Evolutionary conservation across 2,888 invertebrate species (phyloP).

Genomic region (Nomada goodeniana): DNA sequence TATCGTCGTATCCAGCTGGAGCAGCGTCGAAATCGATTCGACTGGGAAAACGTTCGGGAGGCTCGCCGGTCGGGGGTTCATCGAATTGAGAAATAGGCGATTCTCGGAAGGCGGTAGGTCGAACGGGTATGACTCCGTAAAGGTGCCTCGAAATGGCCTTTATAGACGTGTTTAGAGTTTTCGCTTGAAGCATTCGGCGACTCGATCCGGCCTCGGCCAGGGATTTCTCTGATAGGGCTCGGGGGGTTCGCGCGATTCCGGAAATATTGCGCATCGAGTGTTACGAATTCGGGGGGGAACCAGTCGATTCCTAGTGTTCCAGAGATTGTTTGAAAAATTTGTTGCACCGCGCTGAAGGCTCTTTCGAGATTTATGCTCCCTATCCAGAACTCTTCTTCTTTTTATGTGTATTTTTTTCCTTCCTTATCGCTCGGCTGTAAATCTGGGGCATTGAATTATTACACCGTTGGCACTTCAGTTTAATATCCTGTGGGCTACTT

Average conservation of each 20-base stretch:
- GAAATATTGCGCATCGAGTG: neutral
- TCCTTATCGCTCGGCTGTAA: constrained; percentile 20
- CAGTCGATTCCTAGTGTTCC: too few species aligned
- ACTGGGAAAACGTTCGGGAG: neutral
- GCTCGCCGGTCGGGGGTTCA: neutral
- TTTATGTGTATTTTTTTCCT: constrained; percentile 12
- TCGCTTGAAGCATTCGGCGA: neutral
- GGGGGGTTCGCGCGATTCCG: neutral
- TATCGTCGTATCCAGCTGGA: neutral
- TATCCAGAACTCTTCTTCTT: constrained; percentile 6
- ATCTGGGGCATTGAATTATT: constrained; percentile 28
- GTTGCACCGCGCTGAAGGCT: neutral
- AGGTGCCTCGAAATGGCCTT: constrained; percentile 15
- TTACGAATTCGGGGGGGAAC: neutral
- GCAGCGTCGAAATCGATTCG: neutral
- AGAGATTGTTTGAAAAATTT: neutral
- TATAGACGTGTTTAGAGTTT: neutral
- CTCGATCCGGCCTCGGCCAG: neutral
- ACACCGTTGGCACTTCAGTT: constrained; percentile 14
- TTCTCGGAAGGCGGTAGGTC: constrained; percentile 5
- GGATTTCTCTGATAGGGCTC: neutral
- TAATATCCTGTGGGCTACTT: constrained; percentile 8
- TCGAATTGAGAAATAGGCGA: constrained; percentile 19
- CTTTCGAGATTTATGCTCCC: neutral
- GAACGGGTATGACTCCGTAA: constrained; percentile 11